Conservation (phyloP, 2,113 vertebrate genomes). For the Rattus rattus region DNA sequence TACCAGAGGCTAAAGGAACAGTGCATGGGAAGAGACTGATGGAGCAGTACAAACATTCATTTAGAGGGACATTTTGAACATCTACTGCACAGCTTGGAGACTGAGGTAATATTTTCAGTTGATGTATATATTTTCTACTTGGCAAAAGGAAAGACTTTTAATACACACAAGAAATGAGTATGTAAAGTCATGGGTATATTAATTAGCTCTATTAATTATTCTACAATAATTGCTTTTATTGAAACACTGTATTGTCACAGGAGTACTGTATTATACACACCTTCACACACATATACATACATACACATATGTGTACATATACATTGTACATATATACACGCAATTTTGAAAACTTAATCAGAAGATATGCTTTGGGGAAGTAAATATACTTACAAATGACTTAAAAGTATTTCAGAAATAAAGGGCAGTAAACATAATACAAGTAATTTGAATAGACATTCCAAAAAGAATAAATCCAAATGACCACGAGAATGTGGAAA, state of each 20-base stretch:
- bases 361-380: background rate
- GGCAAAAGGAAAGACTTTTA: background rate
- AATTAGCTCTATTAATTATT: background rate
- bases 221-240: background rate
- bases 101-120: background rate
- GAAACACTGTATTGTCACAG: background rate
- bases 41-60: background rate
- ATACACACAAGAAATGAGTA: background rate
- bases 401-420: background rate
- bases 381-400: background rate
- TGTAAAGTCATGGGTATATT: background rate
- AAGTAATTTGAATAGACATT: background rate
- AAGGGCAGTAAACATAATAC: background rate
- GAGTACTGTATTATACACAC: background rate
- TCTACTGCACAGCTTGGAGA: background rate
- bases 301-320: background rate
- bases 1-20: background rate
- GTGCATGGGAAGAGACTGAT: background rate
- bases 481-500: background rate
- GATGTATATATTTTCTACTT: background rate
- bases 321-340: no score
- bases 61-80: background rate
- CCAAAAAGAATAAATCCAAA: background rate
- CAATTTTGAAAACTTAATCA: background rate
- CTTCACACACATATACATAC: background rate